Conservation (phyloP, 2,888 invertebrate species). For the Xanthorhoe spadicearia region DNA sequence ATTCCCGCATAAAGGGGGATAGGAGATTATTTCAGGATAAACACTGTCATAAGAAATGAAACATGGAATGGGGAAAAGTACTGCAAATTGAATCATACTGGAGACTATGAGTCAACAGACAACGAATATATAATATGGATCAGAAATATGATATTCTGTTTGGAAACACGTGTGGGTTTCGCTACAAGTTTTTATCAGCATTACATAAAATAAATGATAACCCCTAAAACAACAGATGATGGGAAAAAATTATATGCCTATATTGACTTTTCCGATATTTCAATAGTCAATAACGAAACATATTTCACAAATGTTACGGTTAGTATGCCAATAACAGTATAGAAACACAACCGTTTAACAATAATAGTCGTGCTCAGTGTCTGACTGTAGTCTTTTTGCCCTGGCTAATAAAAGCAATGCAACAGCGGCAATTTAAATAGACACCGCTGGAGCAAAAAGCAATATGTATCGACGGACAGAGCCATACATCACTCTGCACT, state of each 20-base stretch:
- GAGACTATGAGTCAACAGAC: conserved; percentile 47
- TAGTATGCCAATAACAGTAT: not conserved
- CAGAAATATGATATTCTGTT: conserved; percentile 31
- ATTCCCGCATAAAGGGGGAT: conserved; percentile 31
- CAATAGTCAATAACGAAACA: not conserved
- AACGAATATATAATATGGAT: conserved; percentile 25
- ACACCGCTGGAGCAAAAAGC: conserved; percentile 40
- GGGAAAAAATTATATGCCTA: not conserved
- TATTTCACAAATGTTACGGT: not conserved
- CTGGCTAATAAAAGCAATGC: conserved; percentile 22
- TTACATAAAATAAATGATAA: conserved; percentile 3
- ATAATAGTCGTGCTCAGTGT: conserved; percentile 14
- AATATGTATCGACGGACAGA: conserved; percentile 39
- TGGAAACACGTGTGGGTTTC: conserved; percentile 24
- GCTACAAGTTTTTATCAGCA: conserved; percentile 5
- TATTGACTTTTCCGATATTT: not conserved
- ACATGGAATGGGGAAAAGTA: conserved; percentile 43
- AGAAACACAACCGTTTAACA: conserved; percentile 3
- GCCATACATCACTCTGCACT: conserved; percentile 46
- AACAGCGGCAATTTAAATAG: conserved; percentile 24
- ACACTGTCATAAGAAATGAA: conserved; percentile 33
- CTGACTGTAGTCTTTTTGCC: conserved; percentile 9
- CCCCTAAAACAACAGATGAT: not conserved
- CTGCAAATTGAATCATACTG: conserved; percentile 54
- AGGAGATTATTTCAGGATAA: conserved; percentile 44